Evolutionary conservation across 2,888 invertebrate species (phyloP).

Genomic region (Ypsolopha sequella): DNA sequence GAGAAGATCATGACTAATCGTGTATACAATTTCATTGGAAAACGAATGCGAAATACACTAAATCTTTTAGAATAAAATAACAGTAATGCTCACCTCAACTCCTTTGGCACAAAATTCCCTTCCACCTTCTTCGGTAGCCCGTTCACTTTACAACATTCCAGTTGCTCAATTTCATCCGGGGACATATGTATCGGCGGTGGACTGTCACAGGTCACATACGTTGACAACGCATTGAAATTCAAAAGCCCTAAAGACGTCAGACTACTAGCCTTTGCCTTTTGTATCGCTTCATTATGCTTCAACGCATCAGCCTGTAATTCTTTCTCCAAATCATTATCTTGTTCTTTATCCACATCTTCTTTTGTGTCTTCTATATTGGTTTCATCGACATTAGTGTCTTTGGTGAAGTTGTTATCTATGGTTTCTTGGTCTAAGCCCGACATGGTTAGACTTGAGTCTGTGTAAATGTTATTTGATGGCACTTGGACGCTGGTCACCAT

Average conservation of each 20-base stretch:
- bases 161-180: constrained; percentile 78
- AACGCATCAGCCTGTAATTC: constrained; percentile 51
- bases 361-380: constrained; percentile 38
- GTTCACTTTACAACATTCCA: constrained; percentile 78
- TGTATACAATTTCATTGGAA: no score
- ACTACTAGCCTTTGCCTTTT: constrained; percentile 46
- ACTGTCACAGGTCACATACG: constrained; percentile 83
- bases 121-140: constrained; percentile 79
- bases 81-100: constrained; percentile 48
- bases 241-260: constrained; percentile 45
- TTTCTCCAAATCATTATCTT: constrained; percentile 60
- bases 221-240: constrained; percentile 66
- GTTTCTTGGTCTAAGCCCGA: constrained; percentile 71
- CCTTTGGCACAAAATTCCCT: constrained; percentile 77
- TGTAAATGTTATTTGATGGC: constrained; percentile 46
- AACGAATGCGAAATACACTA: no score
- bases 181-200: constrained; percentile 86
- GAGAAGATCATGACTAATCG: no score
- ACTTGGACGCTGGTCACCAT: constrained; percentile 61
- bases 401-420: constrained; percentile 43
- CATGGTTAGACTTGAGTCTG: constrained; percentile 70
- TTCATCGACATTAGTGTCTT: constrained; percentile 21
- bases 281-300: constrained; percentile 32
- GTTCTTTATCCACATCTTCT: constrained; percentile 24
- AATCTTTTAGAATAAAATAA: not conserved